Evolutionary conservation across 2,888 invertebrate species (phyloP).

Genomic region (Drosophila vallismaia): DNA sequence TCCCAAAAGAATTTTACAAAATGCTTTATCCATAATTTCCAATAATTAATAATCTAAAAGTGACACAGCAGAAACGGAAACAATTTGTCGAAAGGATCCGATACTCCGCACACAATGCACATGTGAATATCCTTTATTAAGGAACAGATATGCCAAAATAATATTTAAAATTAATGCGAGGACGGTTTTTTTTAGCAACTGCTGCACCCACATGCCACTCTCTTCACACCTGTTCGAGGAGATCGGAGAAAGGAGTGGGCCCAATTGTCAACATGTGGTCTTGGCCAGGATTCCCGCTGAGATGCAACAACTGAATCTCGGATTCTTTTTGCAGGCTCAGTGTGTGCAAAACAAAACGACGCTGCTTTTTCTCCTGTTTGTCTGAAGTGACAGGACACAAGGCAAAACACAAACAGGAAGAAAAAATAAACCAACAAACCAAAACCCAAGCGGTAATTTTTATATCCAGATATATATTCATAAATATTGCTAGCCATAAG

Average conservation of each 20-base stretch:
- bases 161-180: constrained; percentile 75
- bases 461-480: constrained; percentile 58
- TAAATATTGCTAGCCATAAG: constrained; percentile 69
- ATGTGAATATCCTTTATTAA: constrained; percentile 69
- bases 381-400: constrained; percentile 63
- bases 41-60: constrained; percentile 58
- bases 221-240: constrained; percentile 67
- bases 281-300: constrained; percentile 57
- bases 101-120: constrained; percentile 41
- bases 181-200: constrained; percentile 19
- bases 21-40: constrained; percentile 1
- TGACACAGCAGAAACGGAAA: constrained; percentile 61
- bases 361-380: constrained; percentile 76
- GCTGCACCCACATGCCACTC: constrained; percentile 70
- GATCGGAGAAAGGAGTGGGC: constrained; percentile 23
- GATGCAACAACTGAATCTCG: constrained; percentile 46
- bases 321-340: constrained; percentile 26
- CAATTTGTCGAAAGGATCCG: constrained; percentile 72
- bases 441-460: constrained; percentile 51
- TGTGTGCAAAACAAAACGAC: constrained; percentile 71
- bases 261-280: constrained; percentile 76
- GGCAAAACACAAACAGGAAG: constrained; percentile 49
- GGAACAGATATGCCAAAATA: constrained; percentile 70
- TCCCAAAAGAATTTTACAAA: no score
- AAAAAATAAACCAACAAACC: constrained; percentile 26